phyloP scores from a whole-genome alignment of 1,140 invertebrate species.

The Bombus cullumanus region DNA sequence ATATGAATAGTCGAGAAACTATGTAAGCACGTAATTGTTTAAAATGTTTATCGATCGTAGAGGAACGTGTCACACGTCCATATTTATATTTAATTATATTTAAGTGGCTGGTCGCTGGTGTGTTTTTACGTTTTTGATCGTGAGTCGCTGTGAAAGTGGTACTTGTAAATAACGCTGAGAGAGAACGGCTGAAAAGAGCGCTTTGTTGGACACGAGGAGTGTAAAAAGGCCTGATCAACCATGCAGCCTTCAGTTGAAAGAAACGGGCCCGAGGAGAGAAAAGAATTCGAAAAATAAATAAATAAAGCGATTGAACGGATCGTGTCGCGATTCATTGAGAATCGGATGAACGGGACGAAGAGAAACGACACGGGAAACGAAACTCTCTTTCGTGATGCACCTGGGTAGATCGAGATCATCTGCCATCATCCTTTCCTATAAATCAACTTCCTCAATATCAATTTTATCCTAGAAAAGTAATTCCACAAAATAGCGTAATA shows the following conservation, averaged over 20 bases:
- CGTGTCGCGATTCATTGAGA: conserved; percentile 12
- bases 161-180: conserved; percentile 52
- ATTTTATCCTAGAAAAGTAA: neutral
- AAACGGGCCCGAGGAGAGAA: conserved; percentile 32
- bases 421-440: neutral
- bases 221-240: conserved; percentile 75
- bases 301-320: neutral
- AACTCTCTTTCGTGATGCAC: conserved; percentile 44
- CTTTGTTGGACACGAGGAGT: conserved; percentile 62
- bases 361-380: neutral
- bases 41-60: neutral
- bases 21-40: neutral
- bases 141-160: conserved; percentile 30
- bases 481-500: neutral
- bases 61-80: neutral
- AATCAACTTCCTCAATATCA: neutral
- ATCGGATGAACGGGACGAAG: conserved; percentile 6
- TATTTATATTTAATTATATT: neutral
- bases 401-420: neutral
- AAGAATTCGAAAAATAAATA: neutral
- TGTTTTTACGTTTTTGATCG: conserved; percentile 2
- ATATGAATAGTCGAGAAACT: neutral
- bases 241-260: conserved; percentile 76
- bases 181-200: conserved; percentile 48
- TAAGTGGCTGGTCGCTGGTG: conserved; percentile 15